A percentile compares a stretch with the other conserved stretches of the same genome.
These are phyloP conservation scores for Apocrypta bakeri DNA, from an alignment of 1,140 invertebrate species.

Conservation along the genomic window DNA sequence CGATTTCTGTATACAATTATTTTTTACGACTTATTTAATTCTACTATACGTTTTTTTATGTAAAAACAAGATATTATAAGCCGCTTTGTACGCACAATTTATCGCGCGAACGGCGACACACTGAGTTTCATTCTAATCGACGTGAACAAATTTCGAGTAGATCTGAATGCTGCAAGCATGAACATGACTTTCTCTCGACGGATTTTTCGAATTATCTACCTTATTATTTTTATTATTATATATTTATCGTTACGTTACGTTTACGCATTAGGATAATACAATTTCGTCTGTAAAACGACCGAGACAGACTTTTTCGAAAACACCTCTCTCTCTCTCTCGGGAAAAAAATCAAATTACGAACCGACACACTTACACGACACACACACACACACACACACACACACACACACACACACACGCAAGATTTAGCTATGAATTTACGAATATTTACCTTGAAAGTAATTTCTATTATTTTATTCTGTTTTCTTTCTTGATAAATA, in stretches of 20 bases:
- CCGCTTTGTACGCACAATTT: conserved; percentile 38
- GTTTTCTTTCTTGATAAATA: neutral
- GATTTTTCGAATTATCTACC: conserved; percentile 32
- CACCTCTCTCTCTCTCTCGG: neutral
- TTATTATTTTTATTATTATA: conserved; percentile 38
- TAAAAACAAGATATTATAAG: conserved; percentile 49
- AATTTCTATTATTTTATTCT: neutral
- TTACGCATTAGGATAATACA: neutral
- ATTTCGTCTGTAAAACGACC: neutral
- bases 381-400: conserved; percentile 10
- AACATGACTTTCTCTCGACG: conserved; percentile 40
- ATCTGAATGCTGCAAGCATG: conserved; percentile 24
- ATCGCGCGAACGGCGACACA: conserved; percentile 36
- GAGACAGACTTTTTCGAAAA: neutral
- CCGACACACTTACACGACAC: conserved; percentile 5
- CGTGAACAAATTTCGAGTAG: conserved; percentile 34
- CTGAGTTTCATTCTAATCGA: conserved; percentile 52
- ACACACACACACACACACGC: neutral
- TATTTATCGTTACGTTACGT: conserved; percentile 5
- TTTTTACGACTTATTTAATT: conserved; percentile 67
- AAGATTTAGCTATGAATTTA: conserved; percentile 59
- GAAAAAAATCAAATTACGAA: neutral
- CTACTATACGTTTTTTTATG: conserved; percentile 70
- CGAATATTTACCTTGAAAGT: conserved; percentile 17
- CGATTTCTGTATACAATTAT: conserved; percentile 53